Evolutionary conservation across 2,888 invertebrate species (phyloP).

Genomic region (Aleiodes leptofemur): DNA sequence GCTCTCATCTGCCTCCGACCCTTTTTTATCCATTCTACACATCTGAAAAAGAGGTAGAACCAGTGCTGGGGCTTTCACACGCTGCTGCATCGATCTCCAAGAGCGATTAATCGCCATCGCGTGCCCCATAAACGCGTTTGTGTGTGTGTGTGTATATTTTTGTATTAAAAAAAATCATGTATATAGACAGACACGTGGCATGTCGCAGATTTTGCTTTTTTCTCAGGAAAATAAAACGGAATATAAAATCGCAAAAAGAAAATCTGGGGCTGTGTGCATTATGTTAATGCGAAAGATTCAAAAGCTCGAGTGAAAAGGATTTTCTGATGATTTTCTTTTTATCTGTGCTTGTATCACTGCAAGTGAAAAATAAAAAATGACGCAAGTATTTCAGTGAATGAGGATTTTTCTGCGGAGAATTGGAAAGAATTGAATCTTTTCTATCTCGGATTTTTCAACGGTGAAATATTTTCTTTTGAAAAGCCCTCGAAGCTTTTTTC

Average conservation of each 20-base stretch:
- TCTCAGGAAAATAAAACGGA: background rate
- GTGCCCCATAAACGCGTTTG: slow-evolving; percentile 37
- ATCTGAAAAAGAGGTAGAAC: no score
- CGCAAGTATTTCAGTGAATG: no score
- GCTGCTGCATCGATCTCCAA: slow-evolving; percentile 47
- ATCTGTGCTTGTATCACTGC: background rate
- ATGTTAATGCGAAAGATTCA: background rate
- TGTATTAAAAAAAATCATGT: background rate
- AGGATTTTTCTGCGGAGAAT: no score
- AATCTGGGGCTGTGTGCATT: background rate
- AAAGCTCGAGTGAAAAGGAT: background rate
- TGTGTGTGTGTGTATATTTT: background rate
- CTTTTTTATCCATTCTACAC: no score
- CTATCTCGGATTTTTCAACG: no score
- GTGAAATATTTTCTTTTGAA: no score
- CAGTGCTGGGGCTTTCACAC: slow-evolving; percentile 18
- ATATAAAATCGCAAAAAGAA: background rate
- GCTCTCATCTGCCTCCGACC: no score
- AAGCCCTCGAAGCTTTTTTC: no score
- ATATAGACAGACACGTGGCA: background rate
- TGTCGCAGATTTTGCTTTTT: slow-evolving; percentile 5
- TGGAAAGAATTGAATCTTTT: no score
- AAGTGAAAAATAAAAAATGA: background rate
- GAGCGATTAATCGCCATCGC: slow-evolving; percentile 52
- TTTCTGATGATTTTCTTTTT: background rate